Evolutionary conservation across 2,113 vertebrate genomes (phyloP).

Genomic region (Alethe castanea): DNA sequence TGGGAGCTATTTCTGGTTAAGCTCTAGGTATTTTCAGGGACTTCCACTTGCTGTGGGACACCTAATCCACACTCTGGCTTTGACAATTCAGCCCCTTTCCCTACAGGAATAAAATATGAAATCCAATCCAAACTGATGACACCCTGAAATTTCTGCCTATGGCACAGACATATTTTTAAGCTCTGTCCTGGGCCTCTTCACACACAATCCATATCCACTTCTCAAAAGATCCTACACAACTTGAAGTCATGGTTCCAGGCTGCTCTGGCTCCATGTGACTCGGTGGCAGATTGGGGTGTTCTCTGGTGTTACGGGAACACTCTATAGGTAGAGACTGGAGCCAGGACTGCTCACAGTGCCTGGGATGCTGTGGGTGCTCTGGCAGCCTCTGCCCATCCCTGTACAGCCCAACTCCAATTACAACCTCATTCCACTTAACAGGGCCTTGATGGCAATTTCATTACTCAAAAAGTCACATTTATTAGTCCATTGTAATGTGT

Average conservation of each 20-base stretch:
- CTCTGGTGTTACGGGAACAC: rapidly evolving
- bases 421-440: constrained; percentile 60
- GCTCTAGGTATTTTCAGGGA: neutral
- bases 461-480: constrained; percentile 75
- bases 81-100: neutral
- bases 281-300: rapidly evolving
- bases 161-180: neutral
- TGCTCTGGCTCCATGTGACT: neutral
- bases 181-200: neutral
- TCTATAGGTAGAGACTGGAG: neutral
- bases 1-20: neutral
- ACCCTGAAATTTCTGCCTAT: neutral
- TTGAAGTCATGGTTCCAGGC: neutral
- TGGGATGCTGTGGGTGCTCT: neutral
- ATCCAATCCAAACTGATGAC: neutral
- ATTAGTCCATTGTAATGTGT: constrained; percentile 68
- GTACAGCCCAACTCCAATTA: constrained; percentile 46
- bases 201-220: neutral
- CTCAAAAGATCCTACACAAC: neutral
- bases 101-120: neutral
- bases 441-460: constrained; percentile 64
- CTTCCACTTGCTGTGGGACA: neutral
- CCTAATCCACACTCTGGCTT: neutral
- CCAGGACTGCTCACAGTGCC: neutral
- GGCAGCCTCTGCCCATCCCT: neutral